phyloP scores from a whole-genome alignment of 2,113 vertebrate species.

The Dasypus novemcinctus region DNA sequence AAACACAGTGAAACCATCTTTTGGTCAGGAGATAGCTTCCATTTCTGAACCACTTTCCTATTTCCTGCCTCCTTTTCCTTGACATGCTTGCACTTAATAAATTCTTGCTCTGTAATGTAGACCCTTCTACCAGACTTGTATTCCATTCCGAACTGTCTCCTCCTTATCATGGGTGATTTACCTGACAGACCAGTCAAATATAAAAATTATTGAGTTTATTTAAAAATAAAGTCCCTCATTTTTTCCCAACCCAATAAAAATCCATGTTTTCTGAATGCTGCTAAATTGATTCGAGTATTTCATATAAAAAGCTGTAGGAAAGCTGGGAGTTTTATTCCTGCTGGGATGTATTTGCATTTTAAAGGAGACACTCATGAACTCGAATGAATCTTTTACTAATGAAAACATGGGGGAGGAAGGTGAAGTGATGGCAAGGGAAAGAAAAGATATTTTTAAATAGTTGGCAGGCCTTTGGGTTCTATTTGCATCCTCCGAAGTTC shows the following conservation, averaged over 20 bases:
- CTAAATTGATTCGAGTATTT: conserved; percentile 43
- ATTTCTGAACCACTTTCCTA: background rate
- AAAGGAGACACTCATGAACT: conserved; percentile 46
- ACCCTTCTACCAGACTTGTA: background rate
- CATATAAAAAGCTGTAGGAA: conserved; percentile 35
- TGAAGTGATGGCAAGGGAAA: background rate
- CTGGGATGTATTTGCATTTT: conserved; percentile 38
- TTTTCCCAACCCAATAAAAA: conserved; percentile 31
- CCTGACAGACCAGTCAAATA: background rate
- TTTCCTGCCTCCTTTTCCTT: background rate
- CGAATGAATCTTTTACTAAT: conserved; percentile 54
- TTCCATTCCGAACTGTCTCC: background rate
- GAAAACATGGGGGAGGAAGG: background rate
- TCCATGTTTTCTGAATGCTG: background rate
- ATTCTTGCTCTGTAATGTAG: background rate
- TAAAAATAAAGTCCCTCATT: background rate
- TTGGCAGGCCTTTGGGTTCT: background rate
- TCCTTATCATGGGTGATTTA: background rate
- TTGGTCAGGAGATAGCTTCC: background rate
- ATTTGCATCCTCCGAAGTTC: background rate
- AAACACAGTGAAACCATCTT: background rate
- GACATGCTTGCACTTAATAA: background rate
- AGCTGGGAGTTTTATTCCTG: conserved; percentile 6
- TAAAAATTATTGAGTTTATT: background rate
- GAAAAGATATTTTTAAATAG: background rate